Percentiles rank a stretch among this genome's conserved stretches.
phyloP scores from a whole-genome alignment of 2,113 vertebrate species.

The Girardinichthys multiradiatus region DNA sequence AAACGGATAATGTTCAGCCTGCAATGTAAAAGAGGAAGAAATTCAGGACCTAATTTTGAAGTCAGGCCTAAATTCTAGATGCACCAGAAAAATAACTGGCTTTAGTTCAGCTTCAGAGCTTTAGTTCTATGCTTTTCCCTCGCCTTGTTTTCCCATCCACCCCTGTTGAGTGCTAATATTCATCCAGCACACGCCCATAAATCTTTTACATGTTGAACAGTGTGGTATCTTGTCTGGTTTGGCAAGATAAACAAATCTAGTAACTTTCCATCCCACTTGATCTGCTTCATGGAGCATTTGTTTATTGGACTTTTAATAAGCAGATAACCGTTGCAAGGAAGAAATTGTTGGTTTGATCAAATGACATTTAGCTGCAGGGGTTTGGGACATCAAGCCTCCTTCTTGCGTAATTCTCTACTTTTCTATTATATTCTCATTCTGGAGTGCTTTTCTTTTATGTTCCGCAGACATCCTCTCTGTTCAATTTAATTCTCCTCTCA shows the following conservation, averaged over 20 bases:
- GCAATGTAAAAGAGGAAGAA: no score
- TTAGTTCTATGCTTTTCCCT: neutral
- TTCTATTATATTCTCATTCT: neutral
- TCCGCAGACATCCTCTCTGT: slow-evolving; percentile 50
- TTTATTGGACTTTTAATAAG: neutral
- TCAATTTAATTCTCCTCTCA: slow-evolving; percentile 67
- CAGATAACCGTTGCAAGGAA: neutral
- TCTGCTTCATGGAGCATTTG: slow-evolving; percentile 11
- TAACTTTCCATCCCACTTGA: slow-evolving; percentile 38
- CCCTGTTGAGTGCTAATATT: slow-evolving; percentile 1
- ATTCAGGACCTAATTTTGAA: no score
- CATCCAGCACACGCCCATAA: slow-evolving; percentile 26
- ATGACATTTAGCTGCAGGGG: neutral
- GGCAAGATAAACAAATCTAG: slow-evolving; percentile 64
- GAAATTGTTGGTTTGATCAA: neutral
- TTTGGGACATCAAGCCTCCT: neutral
- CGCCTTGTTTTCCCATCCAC: neutral
- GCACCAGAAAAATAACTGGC: no score
- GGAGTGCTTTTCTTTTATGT: slow-evolving; percentile 25
- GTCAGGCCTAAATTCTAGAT: no score
- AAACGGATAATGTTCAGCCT: no score
- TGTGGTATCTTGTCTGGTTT: slow-evolving; percentile 48
- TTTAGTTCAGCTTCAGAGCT: no score
- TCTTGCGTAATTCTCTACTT: slow-evolving; percentile 1
- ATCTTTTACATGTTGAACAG: slow-evolving; percentile 47